Conservation (phyloP, 2,888 invertebrate species). For the Cheilosia vernalis region DNA sequence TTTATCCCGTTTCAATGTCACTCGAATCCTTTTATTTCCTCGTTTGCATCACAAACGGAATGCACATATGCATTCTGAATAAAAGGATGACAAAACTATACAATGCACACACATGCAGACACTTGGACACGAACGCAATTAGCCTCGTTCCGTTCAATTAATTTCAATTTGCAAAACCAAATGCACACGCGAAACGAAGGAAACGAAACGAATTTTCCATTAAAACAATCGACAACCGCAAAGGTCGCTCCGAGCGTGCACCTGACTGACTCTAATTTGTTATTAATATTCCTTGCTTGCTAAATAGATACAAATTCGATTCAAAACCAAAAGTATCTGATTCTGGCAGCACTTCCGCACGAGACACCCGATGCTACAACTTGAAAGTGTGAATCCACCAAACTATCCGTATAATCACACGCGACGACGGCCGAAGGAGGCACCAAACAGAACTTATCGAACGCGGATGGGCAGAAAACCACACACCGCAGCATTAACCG, state of each 20-base stretch:
- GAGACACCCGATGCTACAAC: constrained; percentile 37
- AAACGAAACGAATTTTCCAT: constrained; percentile 10
- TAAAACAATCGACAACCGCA: constrained; percentile 24
- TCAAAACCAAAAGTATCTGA: constrained; percentile 20
- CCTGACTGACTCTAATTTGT: constrained; percentile 18
- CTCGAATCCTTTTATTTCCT: constrained; percentile 21
- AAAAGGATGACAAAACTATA: constrained; percentile 9
- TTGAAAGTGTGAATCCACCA: background rate
- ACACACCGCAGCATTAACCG: constrained; percentile 20
- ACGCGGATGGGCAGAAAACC: constrained; percentile 27
- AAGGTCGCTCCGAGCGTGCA: constrained; percentile 51
- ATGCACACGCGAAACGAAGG: constrained; percentile 21
- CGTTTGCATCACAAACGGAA: constrained; percentile 10
- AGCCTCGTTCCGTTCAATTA: constrained; percentile 60
- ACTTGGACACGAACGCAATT: constrained; percentile 35
- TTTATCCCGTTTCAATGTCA: constrained; percentile 21
- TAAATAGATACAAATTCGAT: constrained; percentile 2
- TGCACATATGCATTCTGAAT: background rate
- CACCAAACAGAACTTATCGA: constrained; percentile 19
- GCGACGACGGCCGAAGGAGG: background rate
- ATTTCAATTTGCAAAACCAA: constrained; percentile 45
- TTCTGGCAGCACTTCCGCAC: constrained; percentile 39
- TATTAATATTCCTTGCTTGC: constrained; percentile 1
- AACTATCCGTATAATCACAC: constrained; percentile 47
- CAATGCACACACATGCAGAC: background rate